These are phyloP conservation scores for Octodon degus DNA, from an alignment of 2,113 vertebrate species.

Conservation along the genomic window DNA sequence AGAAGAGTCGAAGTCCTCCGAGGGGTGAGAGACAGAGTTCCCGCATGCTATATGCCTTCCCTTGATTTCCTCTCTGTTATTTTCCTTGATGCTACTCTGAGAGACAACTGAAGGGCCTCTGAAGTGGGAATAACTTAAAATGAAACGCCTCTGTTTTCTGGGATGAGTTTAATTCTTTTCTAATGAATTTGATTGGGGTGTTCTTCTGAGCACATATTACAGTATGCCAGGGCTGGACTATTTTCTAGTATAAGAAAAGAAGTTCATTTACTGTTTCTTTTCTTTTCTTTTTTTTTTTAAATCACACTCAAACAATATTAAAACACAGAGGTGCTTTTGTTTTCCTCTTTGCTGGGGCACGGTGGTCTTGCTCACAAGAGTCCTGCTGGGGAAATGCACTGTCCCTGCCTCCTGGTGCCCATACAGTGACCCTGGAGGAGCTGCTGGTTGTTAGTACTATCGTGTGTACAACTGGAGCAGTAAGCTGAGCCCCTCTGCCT, in stretches of 20 bases:
- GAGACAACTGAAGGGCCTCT: conserved; percentile 66
- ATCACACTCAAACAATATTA: conserved; percentile 54
- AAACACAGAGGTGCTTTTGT: conserved; percentile 8
- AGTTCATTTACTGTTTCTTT: conserved; percentile 21
- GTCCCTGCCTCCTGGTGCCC: conserved; percentile 21
- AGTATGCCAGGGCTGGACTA: conserved; percentile 37
- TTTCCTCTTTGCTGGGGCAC: not conserved
- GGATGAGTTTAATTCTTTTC: conserved; percentile 73
- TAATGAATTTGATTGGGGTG: conserved; percentile 76
- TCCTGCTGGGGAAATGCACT: not conserved
- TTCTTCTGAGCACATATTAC: conserved; percentile 46
- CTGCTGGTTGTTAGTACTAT: conserved; percentile 70
- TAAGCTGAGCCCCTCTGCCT: not conserved
- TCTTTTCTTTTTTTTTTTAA: not conserved
- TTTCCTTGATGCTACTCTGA: conserved; percentile 58
- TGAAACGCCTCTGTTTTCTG: conserved; percentile 76
- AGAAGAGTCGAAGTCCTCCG: not conserved
- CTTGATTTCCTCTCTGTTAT: not conserved
- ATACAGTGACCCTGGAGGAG: fast-evolving
- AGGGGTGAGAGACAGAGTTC: not conserved
- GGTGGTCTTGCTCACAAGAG: fast-evolving
- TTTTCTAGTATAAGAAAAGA: not conserved
- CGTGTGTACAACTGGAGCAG: not conserved
- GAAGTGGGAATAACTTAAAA: conserved; percentile 73
- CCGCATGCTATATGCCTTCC: not conserved